These are phyloP conservation scores for Crotalus horridus DNA, from an alignment of 2,113 vertebrate genomes.

Conservation along the genomic window DNA sequence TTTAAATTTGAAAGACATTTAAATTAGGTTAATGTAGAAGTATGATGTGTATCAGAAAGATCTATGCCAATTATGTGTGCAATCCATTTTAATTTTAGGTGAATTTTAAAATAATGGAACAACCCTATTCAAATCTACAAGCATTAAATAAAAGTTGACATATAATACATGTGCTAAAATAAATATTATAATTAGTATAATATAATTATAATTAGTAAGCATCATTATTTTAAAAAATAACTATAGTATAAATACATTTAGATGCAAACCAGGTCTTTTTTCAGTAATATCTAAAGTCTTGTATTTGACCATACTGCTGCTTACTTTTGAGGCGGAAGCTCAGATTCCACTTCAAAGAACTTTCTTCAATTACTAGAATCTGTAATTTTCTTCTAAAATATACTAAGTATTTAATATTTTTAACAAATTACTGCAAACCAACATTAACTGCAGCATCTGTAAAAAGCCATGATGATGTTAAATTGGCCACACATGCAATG, in stretches of 20 bases:
- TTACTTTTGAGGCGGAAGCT: not conserved
- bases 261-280: not conserved
- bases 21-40: not conserved
- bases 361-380: not conserved
- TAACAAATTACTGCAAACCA: not conserved
- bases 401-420: not conserved
- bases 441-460: not conserved
- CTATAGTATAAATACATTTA: not conserved
- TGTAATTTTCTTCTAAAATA: not conserved
- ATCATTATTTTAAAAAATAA: not conserved
- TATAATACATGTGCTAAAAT: not conserved
- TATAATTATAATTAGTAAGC: not conserved
- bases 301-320: not conserved
- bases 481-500: not conserved
- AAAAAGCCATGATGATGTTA: not conserved
- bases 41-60: not conserved
- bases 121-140: not conserved
- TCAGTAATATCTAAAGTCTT: not conserved
- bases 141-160: not conserved
- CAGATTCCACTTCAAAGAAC: no score
- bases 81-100: not conserved
- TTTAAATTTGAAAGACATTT: no score
- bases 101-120: not conserved
- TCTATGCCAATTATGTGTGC: not conserved
- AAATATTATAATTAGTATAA: not conserved